Evolutionary conservation across 1,140 invertebrate genomes (phyloP), one percentile per base, ranked within the genome.

Genomic region (Amyelois transitella): DNA sequence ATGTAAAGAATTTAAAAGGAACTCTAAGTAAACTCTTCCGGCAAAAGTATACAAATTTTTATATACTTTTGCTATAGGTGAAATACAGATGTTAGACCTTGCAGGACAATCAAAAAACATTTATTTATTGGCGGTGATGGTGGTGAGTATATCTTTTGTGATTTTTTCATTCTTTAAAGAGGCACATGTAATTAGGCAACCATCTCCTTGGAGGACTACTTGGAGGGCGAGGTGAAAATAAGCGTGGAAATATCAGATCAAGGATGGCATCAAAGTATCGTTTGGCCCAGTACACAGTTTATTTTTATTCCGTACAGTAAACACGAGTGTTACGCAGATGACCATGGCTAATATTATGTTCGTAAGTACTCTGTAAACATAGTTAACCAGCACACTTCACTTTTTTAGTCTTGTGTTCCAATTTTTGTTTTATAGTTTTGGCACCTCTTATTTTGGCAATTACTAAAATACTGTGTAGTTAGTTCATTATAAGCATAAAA

Each of bases 181-280:
- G n/a, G n/a, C n/a, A n/a, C n/a, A n/a, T n/a, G n/a, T n/a, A n/a
- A n/a, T n/a, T n/a, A n/a, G n/a, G n/a, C n/a, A n/a, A n/a, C n/a
- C n/a, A n/a, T n/a, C n/a, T n/a, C n/a, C n/a, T 28, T 28, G 25
- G 25, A 28, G 25, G n/a, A n/a, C 7, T 12, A 28, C 59, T 64
- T 55, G 53, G 61, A 65, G 57, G 61, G 66, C 64, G 52, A 69
- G 62, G 63, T 69, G 70, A 75, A 77, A 81, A 81, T 77, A 58
- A 72, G 75, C 72, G 76, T 78, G 69, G 80, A 80, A 77, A 80
- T 81, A 79, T 67, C 62, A 66, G 74, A 75, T 75, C 77, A 84
- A 81, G 78, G 77, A 72, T 74, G 66, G 64, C 67, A 69, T 75
- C 68, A 77, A 67, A 70, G 62, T 69, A 69, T 61, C 64, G 62